Evolutionary conservation across 1,140 invertebrate genomes (phyloP), one percentile per base, ranked within the genome.

Genomic region (Cyrtorhinus lividipennis): DNA sequence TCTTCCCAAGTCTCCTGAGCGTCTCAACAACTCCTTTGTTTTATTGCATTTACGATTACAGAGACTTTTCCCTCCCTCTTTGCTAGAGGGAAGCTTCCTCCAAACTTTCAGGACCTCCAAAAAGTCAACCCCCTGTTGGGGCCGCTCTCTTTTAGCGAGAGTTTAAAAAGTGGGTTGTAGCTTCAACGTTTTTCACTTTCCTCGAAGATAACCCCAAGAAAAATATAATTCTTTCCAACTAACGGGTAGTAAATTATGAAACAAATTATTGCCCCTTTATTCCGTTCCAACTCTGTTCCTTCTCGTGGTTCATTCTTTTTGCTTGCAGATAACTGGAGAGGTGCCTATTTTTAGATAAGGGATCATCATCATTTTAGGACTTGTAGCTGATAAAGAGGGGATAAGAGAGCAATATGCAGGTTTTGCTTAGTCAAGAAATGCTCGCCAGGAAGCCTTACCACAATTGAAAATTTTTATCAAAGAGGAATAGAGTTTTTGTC

Each of bases 41-140:
- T 53, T 53, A 53, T 53, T 53, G 48, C 48, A 53, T 53, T 53
- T 53, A 53, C 48, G 48, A 53, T 53, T 53, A 53, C 10, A 53
- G 30, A 53, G 48, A 53, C 12, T 53, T 53, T 53, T 53, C n/a
- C n/a, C n/a, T n/a, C 30, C 30, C 30, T 38, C 30, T 8, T 15
- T 15, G 15, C 30, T 5, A 15, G 5, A 8, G 5, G 5, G 30
- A 38, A 38, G 15, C 30, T 38, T 38, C 15, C 15, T 15, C 15
- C 30, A 8, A 5, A 5, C 15, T 15, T 38, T 38, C 30, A 38
- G 30, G 30, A 38, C 30, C 30, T 5, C 30, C 30, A 8, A 38
- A n/a, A n/a, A n/a, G n/a, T n/a, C n/a, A n/a, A n/a, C n/a, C n/a
- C n/a, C n/a, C n/a, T n/a, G n/a, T n/a, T n/a, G n/a, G n/a, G n/a